These are phyloP conservation scores for Meiosimyza decipiens DNA, from an alignment of 2,888 invertebrate species.

Conservation along the genomic window DNA sequence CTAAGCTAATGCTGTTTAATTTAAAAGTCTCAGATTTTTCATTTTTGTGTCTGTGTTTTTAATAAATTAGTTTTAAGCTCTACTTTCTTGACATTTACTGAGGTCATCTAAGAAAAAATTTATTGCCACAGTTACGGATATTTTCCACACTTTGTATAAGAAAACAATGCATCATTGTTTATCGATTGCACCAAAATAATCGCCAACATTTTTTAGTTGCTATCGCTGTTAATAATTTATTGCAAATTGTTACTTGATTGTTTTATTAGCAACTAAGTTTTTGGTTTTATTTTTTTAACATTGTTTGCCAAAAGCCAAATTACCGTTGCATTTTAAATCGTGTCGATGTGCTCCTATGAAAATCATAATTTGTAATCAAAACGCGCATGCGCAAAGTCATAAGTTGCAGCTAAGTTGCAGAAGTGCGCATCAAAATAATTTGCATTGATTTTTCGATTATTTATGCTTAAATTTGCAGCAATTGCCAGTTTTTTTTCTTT, in stretches of 20 bases:
- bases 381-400: constrained; percentile 20
- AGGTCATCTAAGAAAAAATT: neutral
- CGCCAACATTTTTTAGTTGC: neutral
- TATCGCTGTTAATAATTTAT: neutral
- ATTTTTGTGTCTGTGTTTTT: neutral
- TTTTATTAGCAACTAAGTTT: neutral
- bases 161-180: constrained; percentile 18
- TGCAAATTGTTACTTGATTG: neutral
- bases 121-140: neutral
- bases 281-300: neutral
- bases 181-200: neutral
- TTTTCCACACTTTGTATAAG: neutral
- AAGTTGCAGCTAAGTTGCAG: constrained; percentile 3
- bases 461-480: neutral
- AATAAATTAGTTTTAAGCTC: neutral
- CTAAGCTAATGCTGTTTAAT: no score
- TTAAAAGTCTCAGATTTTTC: neutral
- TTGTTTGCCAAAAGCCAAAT: constrained; percentile 6
- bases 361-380: neutral
- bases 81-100: constrained; percentile 1
- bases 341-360: constrained; percentile 12
- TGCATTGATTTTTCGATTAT: neutral
- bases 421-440: constrained; percentile 3
- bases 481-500: neutral
- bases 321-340: constrained; percentile 7